Percentiles rank a stretch among this genome's conserved stretches.
phyloP scores from a whole-genome alignment of 2,113 vertebrate genomes.

The Neotragus moschatus region DNA sequence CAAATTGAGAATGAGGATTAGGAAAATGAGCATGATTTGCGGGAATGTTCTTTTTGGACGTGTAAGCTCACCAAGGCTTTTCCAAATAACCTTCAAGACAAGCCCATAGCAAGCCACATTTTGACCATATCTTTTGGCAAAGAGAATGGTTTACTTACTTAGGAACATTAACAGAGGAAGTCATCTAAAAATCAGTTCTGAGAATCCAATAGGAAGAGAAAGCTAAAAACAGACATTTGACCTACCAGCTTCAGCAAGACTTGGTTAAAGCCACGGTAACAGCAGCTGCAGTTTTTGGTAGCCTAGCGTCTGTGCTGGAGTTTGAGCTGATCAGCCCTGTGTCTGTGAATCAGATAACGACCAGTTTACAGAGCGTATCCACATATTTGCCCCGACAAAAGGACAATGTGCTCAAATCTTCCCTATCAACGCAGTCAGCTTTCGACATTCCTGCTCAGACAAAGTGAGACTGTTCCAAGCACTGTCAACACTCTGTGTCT shows the following conservation, averaged over 20 bases:
- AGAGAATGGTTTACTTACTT: not conserved
- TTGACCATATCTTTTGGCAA: not conserved
- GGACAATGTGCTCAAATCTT: slow-evolving; percentile 8
- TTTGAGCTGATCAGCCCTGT: not conserved
- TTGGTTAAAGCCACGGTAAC: not conserved
- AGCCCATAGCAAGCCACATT: not conserved
- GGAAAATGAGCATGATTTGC: not conserved
- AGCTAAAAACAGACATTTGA: not conserved
- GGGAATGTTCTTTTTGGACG: not conserved
- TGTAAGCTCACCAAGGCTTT: not conserved
- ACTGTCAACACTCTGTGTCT: slow-evolving; percentile 64
- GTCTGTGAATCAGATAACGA: slow-evolving; percentile 9
- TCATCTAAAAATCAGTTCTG: not conserved
- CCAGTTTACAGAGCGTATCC: slow-evolving; percentile 17
- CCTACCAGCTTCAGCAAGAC: not conserved
- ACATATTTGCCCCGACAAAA: not conserved
- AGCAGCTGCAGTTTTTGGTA: not conserved
- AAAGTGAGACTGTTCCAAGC: slow-evolving; percentile 31
- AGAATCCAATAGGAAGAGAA: not conserved
- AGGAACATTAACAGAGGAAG: not conserved
- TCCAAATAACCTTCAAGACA: slow-evolving; percentile 9
- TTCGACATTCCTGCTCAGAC: slow-evolving; percentile 37
- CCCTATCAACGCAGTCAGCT: not conserved
- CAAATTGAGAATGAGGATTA: not conserved
- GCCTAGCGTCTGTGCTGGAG: not conserved